Percentiles rank a stretch among this genome's conserved stretches.
These are phyloP conservation scores for Gallinago solitaria DNA, from an alignment of 2,797 vertebrate species.

Conservation along the genomic window DNA sequence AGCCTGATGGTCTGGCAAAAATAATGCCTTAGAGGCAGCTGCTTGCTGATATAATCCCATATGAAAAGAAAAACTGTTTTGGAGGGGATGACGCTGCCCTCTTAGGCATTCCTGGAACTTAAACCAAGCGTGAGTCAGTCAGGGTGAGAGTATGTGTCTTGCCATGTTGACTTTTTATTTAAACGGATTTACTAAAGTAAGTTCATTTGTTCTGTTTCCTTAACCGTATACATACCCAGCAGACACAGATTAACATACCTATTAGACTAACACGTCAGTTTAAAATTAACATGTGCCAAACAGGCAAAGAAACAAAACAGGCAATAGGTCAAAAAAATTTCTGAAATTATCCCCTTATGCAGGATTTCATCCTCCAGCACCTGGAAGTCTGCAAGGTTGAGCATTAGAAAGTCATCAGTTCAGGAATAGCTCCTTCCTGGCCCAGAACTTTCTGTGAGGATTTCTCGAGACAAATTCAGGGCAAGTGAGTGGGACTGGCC, in stretches of 20 bases:
- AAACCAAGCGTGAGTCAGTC: not conserved
- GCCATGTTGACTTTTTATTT: not conserved
- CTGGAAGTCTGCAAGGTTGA: not conserved
- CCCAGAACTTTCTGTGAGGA: not conserved
- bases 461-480: not conserved
- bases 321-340: not conserved
- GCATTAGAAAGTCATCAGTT: not conserved
- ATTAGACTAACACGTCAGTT: not conserved
- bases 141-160: not conserved
- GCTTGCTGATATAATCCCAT: conserved; percentile 44
- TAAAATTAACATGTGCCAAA: not conserved
- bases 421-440: not conserved
- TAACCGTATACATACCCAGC: not conserved
- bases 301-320: not conserved
- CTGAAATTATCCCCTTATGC: not conserved
- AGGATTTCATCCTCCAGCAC: not conserved
- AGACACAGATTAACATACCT: not conserved
- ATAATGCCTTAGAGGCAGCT: conserved; percentile 28
- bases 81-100: conserved; percentile 16
- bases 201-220: conserved; percentile 4
- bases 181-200: not conserved
- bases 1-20: conserved; percentile 4
- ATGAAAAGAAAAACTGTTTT: conserved; percentile 18
- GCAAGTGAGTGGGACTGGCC: not conserved
- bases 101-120: conserved; percentile 20